A percentile compares a stretch with the other conserved stretches of the same genome.
These are phyloP conservation scores for Odontomachus brunneus DNA, from an alignment of 1,140 invertebrate species.

Conservation along the genomic window DNA sequence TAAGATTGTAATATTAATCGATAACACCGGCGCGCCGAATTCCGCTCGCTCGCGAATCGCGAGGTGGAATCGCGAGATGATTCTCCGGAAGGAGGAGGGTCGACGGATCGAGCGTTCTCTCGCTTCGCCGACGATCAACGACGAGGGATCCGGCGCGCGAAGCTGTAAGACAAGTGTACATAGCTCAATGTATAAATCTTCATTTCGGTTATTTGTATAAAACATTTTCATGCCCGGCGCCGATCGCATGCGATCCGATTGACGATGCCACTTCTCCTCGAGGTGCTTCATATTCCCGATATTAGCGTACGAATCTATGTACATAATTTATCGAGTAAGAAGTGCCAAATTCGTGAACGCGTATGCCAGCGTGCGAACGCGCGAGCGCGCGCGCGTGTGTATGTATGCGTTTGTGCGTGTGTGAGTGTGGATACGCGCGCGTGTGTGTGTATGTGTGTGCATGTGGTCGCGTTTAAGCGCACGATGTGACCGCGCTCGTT, in stretches of 20 bases:
- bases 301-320: conserved; percentile 48
- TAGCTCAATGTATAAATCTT: conserved; percentile 80
- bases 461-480: conserved; percentile 19
- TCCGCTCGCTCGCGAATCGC: neutral
- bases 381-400: neutral
- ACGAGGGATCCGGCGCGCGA: conserved; percentile 30
- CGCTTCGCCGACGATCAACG: neutral
- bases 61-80: neutral
- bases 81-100: no score
- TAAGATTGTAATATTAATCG: conserved; percentile 57
- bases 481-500: conserved; percentile 45
- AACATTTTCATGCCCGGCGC: conserved; percentile 67
- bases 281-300: conserved; percentile 35
- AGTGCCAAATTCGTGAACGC: conserved; percentile 72
- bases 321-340: conserved; percentile 71
- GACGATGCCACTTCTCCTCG: conserved; percentile 29
- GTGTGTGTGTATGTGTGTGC: neutral
- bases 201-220: conserved; percentile 76
- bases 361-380: conserved; percentile 2
- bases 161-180: conserved; percentile 73
- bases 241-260: conserved; percentile 46
- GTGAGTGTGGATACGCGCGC: neutral
- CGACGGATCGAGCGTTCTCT: neutral
- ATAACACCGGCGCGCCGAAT: conserved; percentile 8
- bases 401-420: neutral